A percentile compares a stretch with the other conserved stretches of the same genome.
Evolutionary conservation across 2,113 vertebrate genomes (phyloP).

Genomic region (Bettongia penicillata): DNA sequence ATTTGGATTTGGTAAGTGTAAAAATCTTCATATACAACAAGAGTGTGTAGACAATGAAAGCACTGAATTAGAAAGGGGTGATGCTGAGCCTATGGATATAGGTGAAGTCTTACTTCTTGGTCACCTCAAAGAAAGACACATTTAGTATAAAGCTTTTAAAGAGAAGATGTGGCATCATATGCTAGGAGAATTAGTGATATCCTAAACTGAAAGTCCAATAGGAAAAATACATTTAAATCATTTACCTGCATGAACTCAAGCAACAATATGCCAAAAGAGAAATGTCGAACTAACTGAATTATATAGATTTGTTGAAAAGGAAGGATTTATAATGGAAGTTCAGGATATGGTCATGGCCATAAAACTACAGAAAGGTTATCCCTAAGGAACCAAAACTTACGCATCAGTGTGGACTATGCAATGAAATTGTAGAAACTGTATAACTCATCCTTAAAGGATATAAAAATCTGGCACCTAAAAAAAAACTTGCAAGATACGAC

Average conservation of each 20-base stretch:
- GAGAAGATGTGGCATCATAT: too few species aligned
- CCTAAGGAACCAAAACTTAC: neutral
- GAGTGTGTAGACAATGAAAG: neutral
- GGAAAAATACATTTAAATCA: too few species aligned
- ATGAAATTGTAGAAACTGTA: neutral
- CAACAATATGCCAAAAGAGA: neutral
- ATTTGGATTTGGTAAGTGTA: neutral
- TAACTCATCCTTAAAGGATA: neutral
- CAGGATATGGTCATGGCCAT: neutral
- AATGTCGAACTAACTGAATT: neutral
- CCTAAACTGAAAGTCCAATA: too few species aligned
- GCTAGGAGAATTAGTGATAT: too few species aligned
- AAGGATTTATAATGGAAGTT: neutral
- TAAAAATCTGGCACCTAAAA: neutral
- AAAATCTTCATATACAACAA: neutral
- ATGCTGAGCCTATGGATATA: neutral
- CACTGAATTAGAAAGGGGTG: neutral
- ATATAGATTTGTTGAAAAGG: neutral
- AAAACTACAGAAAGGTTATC: neutral
- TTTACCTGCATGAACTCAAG: neutral
- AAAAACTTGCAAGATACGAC: neutral
- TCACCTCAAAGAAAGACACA: neutral
- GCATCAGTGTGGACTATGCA: neutral
- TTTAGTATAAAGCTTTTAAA: too few species aligned
- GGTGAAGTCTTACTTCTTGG: too few species aligned